Conservation (phyloP, 2,113 vertebrate genomes). For the Scolopax mira region DNA sequence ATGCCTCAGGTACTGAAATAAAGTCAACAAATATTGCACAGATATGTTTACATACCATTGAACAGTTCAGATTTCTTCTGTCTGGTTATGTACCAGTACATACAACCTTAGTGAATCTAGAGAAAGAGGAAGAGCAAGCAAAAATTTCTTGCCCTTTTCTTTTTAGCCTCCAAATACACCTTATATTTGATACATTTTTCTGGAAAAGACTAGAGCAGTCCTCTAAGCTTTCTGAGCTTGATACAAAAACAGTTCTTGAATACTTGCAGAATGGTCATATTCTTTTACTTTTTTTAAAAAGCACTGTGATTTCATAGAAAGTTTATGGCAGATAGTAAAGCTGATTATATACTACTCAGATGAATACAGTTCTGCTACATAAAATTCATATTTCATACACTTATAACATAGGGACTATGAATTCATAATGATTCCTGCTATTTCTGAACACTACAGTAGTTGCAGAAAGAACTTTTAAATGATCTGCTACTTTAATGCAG, state of each 20-base stretch:
- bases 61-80: neutral
- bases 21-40: neutral
- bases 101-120: neutral
- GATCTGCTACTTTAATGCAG: neutral
- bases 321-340: constrained; percentile 20
- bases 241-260: neutral
- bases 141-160: neutral
- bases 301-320: neutral
- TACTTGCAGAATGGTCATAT: neutral
- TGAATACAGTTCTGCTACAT: neutral
- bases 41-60: neutral
- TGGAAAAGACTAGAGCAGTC: neutral
- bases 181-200: neutral
- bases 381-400: constrained; percentile 20
- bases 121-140: neutral
- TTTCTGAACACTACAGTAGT: neutral
- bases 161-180: neutral
- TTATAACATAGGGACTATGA: neutral
- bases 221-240: neutral
- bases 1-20: neutral
- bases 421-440: neutral
- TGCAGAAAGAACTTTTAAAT: neutral
- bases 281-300: neutral
- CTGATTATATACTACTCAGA: neutral
- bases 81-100: neutral